A percentile compares a stretch with the other conserved stretches of the same genome.
phyloP scores from a whole-genome alignment of 2,113 vertebrate genomes.

The Colinus virginianus region DNA sequence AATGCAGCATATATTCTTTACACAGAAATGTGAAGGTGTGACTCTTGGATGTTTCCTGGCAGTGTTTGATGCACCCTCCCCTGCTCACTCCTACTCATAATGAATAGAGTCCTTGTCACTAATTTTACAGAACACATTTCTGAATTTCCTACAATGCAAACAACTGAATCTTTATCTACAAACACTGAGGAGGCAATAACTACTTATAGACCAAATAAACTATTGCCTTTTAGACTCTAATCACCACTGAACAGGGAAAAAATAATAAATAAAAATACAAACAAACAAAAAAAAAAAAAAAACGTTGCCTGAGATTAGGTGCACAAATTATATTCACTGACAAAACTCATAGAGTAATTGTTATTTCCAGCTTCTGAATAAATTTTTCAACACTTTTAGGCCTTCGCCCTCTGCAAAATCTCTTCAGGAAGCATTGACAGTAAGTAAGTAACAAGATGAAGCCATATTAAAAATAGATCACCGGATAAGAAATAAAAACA shows the following conservation, averaged over 20 bases:
- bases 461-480: background rate
- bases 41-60: background rate
- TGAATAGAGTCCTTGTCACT: too few species aligned
- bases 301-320: too few species aligned
- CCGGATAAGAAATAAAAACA: background rate
- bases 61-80: background rate
- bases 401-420: background rate
- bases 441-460: background rate
- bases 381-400: background rate
- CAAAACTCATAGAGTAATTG: background rate
- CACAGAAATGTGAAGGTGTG: background rate
- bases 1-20: background rate
- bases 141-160: too few species aligned
- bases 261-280: too few species aligned
- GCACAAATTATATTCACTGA: background rate
- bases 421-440: background rate
- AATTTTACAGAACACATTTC: too few species aligned
- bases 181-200: too few species aligned
- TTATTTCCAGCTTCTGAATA: background rate
- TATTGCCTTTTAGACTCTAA: too few species aligned
- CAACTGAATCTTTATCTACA: too few species aligned
- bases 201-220: too few species aligned
- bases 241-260: too few species aligned
- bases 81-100: background rate
- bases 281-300: too few species aligned